phyloP scores from a whole-genome alignment of 2,113 vertebrate species.

The Dicerorhinus sumatrensis region DNA sequence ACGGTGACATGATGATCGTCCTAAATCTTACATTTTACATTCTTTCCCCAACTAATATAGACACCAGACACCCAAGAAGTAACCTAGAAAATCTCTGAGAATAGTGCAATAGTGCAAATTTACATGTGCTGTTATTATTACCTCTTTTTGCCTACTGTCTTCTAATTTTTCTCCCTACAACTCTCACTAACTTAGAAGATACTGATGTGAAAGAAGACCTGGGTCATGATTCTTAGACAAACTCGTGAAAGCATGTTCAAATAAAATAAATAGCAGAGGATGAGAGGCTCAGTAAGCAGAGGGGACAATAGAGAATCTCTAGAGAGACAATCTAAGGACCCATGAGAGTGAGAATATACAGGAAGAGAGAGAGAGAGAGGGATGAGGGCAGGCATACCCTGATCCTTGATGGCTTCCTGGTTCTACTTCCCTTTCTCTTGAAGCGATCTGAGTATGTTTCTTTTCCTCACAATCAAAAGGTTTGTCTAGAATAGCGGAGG shows the following conservation, averaged over 20 bases:
- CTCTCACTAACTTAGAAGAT: neutral
- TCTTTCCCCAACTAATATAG: neutral
- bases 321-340: neutral
- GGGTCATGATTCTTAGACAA: neutral
- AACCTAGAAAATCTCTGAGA: neutral
- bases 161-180: neutral
- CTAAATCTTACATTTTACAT: neutral
- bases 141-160: neutral
- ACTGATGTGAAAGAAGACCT: neutral
- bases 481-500: neutral
- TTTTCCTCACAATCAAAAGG: neutral
- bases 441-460: neutral
- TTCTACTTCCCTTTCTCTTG: neutral
- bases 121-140: neutral
- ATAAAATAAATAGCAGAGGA: neutral
- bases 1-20: neutral
- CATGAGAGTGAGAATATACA: neutral
- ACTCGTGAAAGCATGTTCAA: neutral
- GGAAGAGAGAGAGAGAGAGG: neutral
- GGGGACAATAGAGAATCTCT: neutral
- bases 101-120: neutral
- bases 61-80: neutral
- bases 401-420: neutral
- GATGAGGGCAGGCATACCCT: neutral
- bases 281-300: neutral